Percentiles rank a stretch among this genome's conserved stretches.
These are phyloP conservation scores for Gorsachius magnificus DNA, from an alignment of 2,797 vertebrate species.

Conservation along the genomic window DNA sequence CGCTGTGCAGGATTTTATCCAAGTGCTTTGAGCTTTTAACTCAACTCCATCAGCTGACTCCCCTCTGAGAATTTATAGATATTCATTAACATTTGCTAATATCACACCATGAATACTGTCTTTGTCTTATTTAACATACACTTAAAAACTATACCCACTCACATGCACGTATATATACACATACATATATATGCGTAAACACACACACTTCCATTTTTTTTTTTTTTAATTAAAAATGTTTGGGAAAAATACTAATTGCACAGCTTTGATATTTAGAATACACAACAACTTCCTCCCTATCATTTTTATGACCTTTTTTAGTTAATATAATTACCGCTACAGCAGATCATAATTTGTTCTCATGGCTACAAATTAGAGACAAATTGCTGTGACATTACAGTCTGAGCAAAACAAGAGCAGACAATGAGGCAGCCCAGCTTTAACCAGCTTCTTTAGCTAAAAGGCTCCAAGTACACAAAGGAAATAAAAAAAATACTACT, in stretches of 20 bases:
- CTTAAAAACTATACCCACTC: neutral
- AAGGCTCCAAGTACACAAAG: neutral
- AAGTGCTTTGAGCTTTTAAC: neutral
- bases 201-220: neutral
- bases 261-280: neutral
- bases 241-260: neutral
- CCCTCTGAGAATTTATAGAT: neutral
- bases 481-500: neutral
- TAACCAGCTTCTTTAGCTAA: neutral
- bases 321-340: neutral
- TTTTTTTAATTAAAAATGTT: neutral
- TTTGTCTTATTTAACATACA: neutral
- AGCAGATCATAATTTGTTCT: slow-evolving; percentile 30
- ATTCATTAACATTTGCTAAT: neutral
- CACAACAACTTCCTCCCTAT: neutral
- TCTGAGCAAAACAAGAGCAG: neutral
- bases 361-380: slow-evolving; percentile 18
- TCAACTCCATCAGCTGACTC: neutral
- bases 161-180: accelerated
- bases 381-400: neutral
- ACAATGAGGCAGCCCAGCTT: neutral
- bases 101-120: neutral
- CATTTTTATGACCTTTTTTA: neutral
- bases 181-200: accelerated
- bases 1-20: neutral